Percentiles rank a stretch among this genome's conserved stretches.
phyloP scores from a whole-genome alignment of 2,888 invertebrate genomes.

The Ptychoptera albimana region DNA sequence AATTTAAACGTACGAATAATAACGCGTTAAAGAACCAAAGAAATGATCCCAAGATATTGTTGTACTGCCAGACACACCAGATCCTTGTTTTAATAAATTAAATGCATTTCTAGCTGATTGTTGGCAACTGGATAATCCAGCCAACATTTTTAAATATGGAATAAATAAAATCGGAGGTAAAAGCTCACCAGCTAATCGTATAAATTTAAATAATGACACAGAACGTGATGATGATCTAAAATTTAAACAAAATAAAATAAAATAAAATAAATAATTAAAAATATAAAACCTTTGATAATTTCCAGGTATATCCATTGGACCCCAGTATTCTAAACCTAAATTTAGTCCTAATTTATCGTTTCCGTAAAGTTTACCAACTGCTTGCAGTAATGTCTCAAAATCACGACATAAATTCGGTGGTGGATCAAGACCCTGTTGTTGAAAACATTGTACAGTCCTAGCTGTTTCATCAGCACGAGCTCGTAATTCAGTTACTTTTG shows the following conservation, averaged over 20 bases:
- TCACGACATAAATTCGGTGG: constrained; percentile 56
- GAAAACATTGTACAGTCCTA: constrained; percentile 56
- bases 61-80: constrained; percentile 35
- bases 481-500: constrained; percentile 67
- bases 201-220: constrained; percentile 77
- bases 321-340: constrained; percentile 72
- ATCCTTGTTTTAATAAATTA: constrained; percentile 52
- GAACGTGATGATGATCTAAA: constrained; percentile 40
- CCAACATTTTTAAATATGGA: constrained; percentile 74
- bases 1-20: constrained; percentile 40
- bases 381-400: constrained; percentile 68
- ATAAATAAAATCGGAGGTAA: constrained; percentile 71
- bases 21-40: constrained; percentile 58
- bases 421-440: constrained; percentile 59
- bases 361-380: constrained; percentile 62
- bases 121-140: constrained; percentile 58
- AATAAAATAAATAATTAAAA: constrained; percentile 8
- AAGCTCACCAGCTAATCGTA: constrained; percentile 73
- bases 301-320: constrained; percentile 19
- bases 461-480: constrained; percentile 81
- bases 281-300: constrained; percentile 13
- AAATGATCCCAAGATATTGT: constrained; percentile 73
- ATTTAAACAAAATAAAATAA: background rate
- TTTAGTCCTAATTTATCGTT: constrained; percentile 53
- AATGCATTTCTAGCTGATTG: constrained; percentile 67